Base-by-base conservation (phyloP, 2,888 invertebrate genomes). In the Odontocolon sp. region DNA sequence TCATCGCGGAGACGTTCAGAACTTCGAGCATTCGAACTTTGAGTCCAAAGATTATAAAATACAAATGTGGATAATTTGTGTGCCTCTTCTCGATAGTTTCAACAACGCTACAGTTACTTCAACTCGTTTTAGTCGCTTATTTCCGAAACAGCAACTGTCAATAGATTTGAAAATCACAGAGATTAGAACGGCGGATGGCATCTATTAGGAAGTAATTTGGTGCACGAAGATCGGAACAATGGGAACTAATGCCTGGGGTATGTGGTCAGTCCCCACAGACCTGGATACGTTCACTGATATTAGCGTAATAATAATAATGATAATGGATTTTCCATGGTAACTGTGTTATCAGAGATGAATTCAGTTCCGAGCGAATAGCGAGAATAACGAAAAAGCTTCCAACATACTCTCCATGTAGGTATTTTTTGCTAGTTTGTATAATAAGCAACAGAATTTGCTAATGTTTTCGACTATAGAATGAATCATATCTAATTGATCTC, bases 201-300 rank as follows among this genome's bases (percentile, higher is more conserved):
- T 31, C 16, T 59, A 38, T 66, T 72, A 31, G 52, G 45, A 42
- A 54, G 40, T 57, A 66, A 59, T 66, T 67, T 59, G 52, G 40
- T 36, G 33, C 33, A 8, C 42, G 56, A 61, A 59, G 42, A 61
- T 59, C 11, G 14, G 31, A 52, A 61, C 57, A 42, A 36, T 28
- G 38, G 31, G 28, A 40, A 9, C 11, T 18, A 56, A 56, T 54
- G 26, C 21, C 16, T 8, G 9, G 52, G 52, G 36, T 40, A 38
- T 40, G 50, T 52, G 50, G 50, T 38, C 47, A 47, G 5, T 23
- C 23, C 14, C 36, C 14, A 11, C 33, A 8, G 23, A 23, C 3
- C 18, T 6, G 31, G 28, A 21, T 21, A 33, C 40, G n/a, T 21
- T 33, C 14, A 5, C 16, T n/a, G 36, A 23, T 42, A 56, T 56